phyloP scores from a whole-genome alignment of 2,113 vertebrate genomes.

The Sakesphorus luctuosus region DNA sequence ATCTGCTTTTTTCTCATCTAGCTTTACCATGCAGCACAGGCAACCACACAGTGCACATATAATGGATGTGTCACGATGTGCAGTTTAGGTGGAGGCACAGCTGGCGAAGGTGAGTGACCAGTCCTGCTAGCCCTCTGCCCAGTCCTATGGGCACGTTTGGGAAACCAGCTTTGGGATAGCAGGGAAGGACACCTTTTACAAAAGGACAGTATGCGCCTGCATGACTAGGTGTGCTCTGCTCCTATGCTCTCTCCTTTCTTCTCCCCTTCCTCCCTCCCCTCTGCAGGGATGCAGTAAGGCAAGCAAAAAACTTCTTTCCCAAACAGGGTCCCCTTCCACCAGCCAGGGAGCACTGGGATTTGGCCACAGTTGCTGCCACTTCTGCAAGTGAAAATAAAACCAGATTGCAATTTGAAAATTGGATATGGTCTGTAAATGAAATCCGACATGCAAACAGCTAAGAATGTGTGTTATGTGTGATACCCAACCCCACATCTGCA shows the following conservation, averaged over 20 bases:
- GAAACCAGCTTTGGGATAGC: background rate
- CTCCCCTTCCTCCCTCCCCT: background rate
- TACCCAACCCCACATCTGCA: slow-evolving; percentile 36
- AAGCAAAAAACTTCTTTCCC: background rate
- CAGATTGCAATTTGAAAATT: background rate
- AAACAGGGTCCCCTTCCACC: background rate
- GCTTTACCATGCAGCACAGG: background rate
- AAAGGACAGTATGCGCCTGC: rapidly evolving
- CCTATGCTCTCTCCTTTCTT: rapidly evolving
- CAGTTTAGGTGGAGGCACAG: rapidly evolving
- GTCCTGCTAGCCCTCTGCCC: background rate
- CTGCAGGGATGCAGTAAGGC: background rate
- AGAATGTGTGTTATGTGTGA: background rate
- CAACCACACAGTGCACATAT: rapidly evolving
- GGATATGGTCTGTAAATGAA: background rate
- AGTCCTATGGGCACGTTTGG: rapidly evolving
- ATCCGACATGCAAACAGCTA: background rate
- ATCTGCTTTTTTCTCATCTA: background rate
- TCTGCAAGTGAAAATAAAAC: background rate
- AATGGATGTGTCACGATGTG: rapidly evolving
- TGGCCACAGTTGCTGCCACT: background rate
- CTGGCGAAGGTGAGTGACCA: rapidly evolving
- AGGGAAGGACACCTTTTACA: background rate
- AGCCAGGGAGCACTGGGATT: background rate
- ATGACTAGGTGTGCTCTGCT: background rate